Evolutionary conservation across 2,888 invertebrate genomes (phyloP).

Genomic region (Caenorhabditis becei): DNA sequence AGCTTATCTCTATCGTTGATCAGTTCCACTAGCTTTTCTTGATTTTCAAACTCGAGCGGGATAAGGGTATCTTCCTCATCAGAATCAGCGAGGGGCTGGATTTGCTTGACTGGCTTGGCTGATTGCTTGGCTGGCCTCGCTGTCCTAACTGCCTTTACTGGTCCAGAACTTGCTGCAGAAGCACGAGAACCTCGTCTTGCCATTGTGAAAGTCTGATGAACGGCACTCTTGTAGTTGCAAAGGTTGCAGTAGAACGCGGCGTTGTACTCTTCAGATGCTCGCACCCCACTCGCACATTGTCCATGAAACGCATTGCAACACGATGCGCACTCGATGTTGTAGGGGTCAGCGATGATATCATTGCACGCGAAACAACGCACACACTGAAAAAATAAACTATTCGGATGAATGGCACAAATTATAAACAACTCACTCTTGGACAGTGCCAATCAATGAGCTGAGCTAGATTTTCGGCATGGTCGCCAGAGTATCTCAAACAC

Average conservation of each 20-base stretch:
- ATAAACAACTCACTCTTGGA: constrained; percentile 27
- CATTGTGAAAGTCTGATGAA: too few species aligned
- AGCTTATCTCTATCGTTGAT: too few species aligned
- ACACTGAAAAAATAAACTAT: constrained; percentile 47
- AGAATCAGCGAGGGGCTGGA: too few species aligned
- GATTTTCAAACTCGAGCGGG: too few species aligned
- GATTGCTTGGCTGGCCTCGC: too few species aligned
- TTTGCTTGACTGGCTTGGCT: too few species aligned
- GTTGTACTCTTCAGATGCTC: constrained; percentile 11
- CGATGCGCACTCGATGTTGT: constrained; percentile 64
- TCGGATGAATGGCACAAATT: too few species aligned
- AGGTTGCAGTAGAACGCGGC: constrained; percentile 13
- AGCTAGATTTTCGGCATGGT: constrained; percentile 8
- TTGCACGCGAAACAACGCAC: constrained; percentile 37
- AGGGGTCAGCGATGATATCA: constrained; percentile 62
- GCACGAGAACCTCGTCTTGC: too few species aligned
- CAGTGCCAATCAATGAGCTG: constrained; percentile 12
- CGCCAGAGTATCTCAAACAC: constrained; percentile 46
- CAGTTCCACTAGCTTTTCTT: too few species aligned
- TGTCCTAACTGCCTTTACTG: too few species aligned
- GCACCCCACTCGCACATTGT: constrained; percentile 54
- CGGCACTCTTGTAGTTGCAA: neutral
- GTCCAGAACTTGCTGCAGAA: too few species aligned
- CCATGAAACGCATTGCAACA: constrained; percentile 70
- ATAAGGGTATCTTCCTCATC: too few species aligned